These are phyloP conservation scores for Eospalax fontanierii DNA, from an alignment of 2,797 vertebrate species.

Conservation along the genomic window DNA sequence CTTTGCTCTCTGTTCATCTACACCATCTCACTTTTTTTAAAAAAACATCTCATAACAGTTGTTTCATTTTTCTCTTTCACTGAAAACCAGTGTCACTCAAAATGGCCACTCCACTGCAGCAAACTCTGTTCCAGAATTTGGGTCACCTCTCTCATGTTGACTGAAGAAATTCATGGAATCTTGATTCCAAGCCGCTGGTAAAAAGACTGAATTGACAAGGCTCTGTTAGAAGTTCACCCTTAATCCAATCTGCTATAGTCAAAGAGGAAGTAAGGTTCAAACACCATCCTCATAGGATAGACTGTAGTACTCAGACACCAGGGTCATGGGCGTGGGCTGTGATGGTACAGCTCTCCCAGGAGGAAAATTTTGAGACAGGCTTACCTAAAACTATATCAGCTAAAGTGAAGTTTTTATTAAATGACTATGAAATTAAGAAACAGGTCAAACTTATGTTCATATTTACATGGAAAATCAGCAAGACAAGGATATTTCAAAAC, in stretches of 20 bases:
- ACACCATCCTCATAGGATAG: background rate
- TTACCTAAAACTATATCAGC: background rate
- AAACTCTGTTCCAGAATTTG: background rate
- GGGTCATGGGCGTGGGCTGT: background rate
- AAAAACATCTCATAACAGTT: background rate
- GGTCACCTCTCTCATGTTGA: background rate
- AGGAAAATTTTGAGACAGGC: background rate
- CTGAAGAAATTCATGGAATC: background rate
- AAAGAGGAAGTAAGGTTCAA: background rate
- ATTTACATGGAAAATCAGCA: constrained; percentile 50
- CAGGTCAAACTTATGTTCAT: constrained; percentile 12
- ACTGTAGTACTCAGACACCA: background rate
- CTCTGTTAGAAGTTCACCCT: background rate
- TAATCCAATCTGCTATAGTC: background rate
- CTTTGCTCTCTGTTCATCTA: background rate
- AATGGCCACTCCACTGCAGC: background rate
- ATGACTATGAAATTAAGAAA: background rate
- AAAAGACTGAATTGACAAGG: background rate
- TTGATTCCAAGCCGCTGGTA: background rate
- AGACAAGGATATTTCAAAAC: background rate
- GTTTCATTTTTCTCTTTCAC: constrained; percentile 34
- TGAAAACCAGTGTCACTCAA: constrained; percentile 19
- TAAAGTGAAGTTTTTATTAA: background rate
- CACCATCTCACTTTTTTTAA: background rate
- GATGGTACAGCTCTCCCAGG: background rate